phyloP scores from a whole-genome alignment of 2,797 vertebrate species.

The Agapornis canus region DNA sequence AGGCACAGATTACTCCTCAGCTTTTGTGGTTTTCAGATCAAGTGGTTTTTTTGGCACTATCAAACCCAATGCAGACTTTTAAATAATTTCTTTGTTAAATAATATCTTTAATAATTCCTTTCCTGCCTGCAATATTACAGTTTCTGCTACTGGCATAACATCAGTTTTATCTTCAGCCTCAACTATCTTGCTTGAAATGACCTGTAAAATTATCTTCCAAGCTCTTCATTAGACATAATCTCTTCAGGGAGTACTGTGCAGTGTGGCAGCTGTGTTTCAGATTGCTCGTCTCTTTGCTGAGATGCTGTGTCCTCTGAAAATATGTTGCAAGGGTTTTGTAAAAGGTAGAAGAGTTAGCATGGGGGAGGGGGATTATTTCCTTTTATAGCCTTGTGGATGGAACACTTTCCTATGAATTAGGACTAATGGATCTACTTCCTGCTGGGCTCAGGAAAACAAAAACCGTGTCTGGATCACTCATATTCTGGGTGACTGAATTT shows the following conservation, averaged over 20 bases:
- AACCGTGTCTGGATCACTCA: background rate
- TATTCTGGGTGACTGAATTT: background rate
- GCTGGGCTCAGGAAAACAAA: background rate
- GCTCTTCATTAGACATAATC: constrained; percentile 53
- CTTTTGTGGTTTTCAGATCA: background rate
- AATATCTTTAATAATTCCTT: background rate
- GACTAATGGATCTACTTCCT: background rate
- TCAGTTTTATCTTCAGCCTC: constrained; percentile 29
- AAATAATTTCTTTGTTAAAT: background rate
- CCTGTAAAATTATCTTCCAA: constrained; percentile 63
- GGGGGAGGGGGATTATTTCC: background rate
- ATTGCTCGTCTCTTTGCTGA: background rate
- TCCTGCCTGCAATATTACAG: background rate
- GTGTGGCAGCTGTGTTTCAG: constrained; percentile 35
- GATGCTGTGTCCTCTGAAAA: background rate
- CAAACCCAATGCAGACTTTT: background rate
- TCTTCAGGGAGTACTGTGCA: constrained; percentile 45
- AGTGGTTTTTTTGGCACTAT: background rate
- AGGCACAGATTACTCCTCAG: background rate
- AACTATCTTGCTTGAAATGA: constrained; percentile 52
- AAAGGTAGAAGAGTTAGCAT: background rate
- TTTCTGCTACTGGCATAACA: background rate
- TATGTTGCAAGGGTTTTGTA: background rate
- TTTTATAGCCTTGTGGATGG: background rate
- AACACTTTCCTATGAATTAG: background rate